Evolutionary conservation across 2,113 vertebrate species (phyloP).

Genomic region (Petrocephalus zakoni): DNA sequence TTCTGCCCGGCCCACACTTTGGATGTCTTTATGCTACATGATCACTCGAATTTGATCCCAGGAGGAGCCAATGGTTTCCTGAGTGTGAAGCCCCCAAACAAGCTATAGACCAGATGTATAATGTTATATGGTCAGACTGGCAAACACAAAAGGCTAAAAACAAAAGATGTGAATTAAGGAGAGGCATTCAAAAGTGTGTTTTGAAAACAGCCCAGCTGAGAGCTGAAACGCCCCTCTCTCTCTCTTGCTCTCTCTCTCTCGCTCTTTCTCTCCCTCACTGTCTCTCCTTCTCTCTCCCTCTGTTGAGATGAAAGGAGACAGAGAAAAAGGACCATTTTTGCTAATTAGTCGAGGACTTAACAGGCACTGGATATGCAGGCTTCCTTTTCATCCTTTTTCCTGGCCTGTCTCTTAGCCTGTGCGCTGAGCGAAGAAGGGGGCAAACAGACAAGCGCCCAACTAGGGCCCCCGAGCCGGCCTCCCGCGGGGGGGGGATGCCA

Average conservation of each 20-base stretch:
- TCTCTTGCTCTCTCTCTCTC: conserved; percentile 48
- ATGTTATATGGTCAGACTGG: conserved; percentile 99
- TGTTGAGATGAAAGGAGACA: conserved; percentile 62
- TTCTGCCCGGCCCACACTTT: conserved; percentile 60
- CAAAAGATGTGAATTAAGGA: conserved; percentile 96
- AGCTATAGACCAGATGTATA: conserved; percentile 98
- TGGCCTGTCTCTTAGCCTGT: conserved; percentile 49
- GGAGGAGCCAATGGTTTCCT: conserved; percentile 79
- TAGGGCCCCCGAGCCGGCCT: conserved; percentile 61
- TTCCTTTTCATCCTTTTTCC: conserved; percentile 62
- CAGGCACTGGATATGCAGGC: conserved; percentile 66
- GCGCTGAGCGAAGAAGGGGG: conserved; percentile 56
- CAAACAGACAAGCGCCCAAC: conserved; percentile 42
- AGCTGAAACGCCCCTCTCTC: conserved; percentile 69
- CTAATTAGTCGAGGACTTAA: conserved; percentile 94
- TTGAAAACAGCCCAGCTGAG: conserved; percentile 98
- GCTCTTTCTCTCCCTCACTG: conserved; percentile 28
- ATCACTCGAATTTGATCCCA: conserved; percentile 79
- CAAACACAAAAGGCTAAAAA: conserved; percentile 96
- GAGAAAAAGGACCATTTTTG: conserved; percentile 72
- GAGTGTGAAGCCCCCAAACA: conserved; percentile 83
- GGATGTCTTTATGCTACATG: conserved; percentile 81
- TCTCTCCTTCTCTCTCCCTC: conserved; percentile 69
- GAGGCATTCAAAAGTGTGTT: conserved; percentile 95
- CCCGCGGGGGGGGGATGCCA: conserved; percentile 39